Base-by-base conservation (phyloP, 53 echinoderm and acorn worm genomes). In the Astropecten irregularis region DNA sequence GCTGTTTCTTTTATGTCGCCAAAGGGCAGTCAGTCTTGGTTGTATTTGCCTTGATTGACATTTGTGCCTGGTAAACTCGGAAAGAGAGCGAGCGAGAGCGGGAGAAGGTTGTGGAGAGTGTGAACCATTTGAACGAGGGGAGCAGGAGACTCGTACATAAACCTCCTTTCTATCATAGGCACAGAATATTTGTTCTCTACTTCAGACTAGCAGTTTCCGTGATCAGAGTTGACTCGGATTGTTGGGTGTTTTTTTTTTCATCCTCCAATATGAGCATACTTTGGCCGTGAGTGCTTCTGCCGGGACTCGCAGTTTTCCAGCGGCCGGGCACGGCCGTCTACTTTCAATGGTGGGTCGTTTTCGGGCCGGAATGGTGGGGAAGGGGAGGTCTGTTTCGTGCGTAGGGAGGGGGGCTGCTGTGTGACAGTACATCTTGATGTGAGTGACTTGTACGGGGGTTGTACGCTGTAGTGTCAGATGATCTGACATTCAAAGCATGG, bases 401-500 rank as follows among this genome's bases (percentile, higher is more conserved):
- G 4, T 20, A 9, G 46, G 4, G 4, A 13, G 55, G 8, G 55
- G 3, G 13, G 2, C 18, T 11, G 27, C 39, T 39, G 44, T 76
- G 56, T 76, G 55, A 76, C 76, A 76, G 76, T 76, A 42, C 76
- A 76, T 23, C 76, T 37, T 38, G 27, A 65, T 65, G 58, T 76
- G 76, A 76, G 76, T 76, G 76, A 76, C 76, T 76, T 58, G 76
- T 57, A 57, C 39, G 25, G 37, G 26, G 73, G 51, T 33, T 21
- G 10, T 16, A 14, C 47, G 47, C 47, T 14, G 27, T 28, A 40
- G 76, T 76, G 76, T 76, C 76, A 76, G 76, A 76, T 58, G 76
- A 76, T 76, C 73, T 76, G 76, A 76, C 76, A 76, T 76, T 35
- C 57, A 76, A 76, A 57, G 76, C 76, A 76, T 76, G 76, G 76